These are phyloP conservation scores for Microctenopoma stevenorrisi DNA, from an alignment of 2,797 vertebrate species.

Conservation along the genomic window DNA sequence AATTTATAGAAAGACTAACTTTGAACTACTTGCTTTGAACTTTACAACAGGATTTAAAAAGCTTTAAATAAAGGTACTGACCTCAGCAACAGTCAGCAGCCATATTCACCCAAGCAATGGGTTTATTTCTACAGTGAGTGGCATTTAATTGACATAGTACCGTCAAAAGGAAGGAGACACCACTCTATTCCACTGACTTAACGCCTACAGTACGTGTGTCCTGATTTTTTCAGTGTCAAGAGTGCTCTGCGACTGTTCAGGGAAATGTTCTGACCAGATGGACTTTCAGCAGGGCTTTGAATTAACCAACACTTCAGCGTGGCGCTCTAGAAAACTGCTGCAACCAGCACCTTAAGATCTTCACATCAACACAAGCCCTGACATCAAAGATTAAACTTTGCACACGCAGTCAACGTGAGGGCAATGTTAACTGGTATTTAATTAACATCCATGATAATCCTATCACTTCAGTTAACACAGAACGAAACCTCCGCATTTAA, in stretches of 20 bases:
- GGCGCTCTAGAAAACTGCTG: constrained; percentile 6
- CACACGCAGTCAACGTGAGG: constrained; percentile 15
- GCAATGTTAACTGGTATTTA: constrained; percentile 54
- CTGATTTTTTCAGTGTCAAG: constrained; percentile 19
- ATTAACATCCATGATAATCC: constrained; percentile 69
- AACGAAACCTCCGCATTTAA: constrained; percentile 27
- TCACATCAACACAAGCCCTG: constrained; percentile 19
- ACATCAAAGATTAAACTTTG: constrained; percentile 45
- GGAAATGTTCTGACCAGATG: constrained; percentile 25
- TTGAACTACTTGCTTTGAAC: constrained; percentile 7
- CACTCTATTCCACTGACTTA: constrained; percentile 15
- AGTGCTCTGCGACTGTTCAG: constrained; percentile 13
- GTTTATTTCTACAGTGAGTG: constrained; percentile 26
- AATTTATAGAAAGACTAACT: constrained; percentile 12
- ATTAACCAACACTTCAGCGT: constrained; percentile 25
- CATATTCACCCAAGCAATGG: constrained; percentile 16
- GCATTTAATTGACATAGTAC: constrained; percentile 32
- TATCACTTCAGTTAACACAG: constrained; percentile 48
- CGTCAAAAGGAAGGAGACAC: constrained; percentile 43
- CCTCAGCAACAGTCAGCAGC: constrained; percentile 10
- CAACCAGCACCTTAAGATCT: constrained; percentile 18
- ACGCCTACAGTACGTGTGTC: constrained; percentile 8
- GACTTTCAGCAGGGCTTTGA: constrained; percentile 35
- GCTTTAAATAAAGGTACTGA: constrained; percentile 9
- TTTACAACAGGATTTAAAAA: constrained; percentile 22